A percentile compares a stretch with the other conserved stretches of the same genome.
Evolutionary conservation across 35 echinoderm and acorn worm genomes (phyloP).

Genomic region (Amphiura filiformis): DNA sequence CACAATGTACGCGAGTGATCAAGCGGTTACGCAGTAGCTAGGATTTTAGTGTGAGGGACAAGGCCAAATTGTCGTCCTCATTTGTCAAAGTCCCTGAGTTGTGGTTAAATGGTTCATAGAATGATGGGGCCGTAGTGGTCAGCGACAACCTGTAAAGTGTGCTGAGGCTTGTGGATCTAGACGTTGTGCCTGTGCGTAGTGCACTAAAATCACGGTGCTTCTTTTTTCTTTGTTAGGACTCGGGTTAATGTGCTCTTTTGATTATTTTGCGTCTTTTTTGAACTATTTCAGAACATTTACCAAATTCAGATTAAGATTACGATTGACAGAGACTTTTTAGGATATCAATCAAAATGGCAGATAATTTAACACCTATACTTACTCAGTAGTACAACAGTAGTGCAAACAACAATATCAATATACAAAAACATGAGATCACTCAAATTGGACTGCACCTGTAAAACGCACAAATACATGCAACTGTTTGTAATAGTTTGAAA

Average conservation of each 20-base stretch:
- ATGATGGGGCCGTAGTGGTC: background rate
- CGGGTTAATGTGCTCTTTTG: background rate
- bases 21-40: background rate
- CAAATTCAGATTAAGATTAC: background rate
- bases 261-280: background rate
- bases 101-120: background rate
- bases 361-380: conserved; percentile 23
- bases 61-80: too few species aligned
- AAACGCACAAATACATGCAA: too few species aligned
- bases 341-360: background rate
- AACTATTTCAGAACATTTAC: background rate
- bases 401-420: conserved; percentile 81
- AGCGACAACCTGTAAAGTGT: too few species aligned
- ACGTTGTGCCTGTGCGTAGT: too few species aligned
- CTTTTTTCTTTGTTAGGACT: background rate
- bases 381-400: conserved; percentile 71
- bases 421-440: conserved; percentile 97
- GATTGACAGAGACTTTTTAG: background rate
- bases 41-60: too few species aligned
- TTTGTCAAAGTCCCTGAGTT: background rate
- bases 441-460: conserved; percentile 50
- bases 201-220: background rate
- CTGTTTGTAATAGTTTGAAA: too few species aligned
- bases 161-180: too few species aligned
- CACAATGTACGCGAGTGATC: background rate